A percentile compares a stretch with the other conserved stretches of the same genome.
phyloP scores from a whole-genome alignment of 1,140 invertebrate genomes.

The Platyura marginata region DNA sequence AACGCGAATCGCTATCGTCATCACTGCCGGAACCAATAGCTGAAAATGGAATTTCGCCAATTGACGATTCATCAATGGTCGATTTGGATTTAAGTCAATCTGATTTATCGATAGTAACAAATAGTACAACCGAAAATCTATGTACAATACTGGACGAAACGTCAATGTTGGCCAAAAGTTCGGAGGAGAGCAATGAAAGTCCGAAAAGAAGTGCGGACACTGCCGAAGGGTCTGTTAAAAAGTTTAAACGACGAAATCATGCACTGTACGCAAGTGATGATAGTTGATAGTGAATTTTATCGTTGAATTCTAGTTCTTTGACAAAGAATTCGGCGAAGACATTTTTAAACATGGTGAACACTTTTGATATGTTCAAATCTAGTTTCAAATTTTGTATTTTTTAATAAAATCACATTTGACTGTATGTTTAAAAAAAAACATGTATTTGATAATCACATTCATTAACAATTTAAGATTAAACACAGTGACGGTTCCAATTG shows the following conservation, averaged over 20 bases:
- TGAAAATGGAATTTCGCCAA: background rate
- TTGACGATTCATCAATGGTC: background rate
- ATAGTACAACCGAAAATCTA: background rate
- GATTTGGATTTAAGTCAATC: constrained; percentile 1
- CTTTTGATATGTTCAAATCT: too few species aligned
- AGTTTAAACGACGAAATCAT: constrained; percentile 28
- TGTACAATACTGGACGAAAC: background rate
- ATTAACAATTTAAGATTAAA: too few species aligned
- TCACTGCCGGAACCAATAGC: background rate
- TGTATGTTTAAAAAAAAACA: too few species aligned
- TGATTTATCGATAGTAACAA: background rate
- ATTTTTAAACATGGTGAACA: too few species aligned
- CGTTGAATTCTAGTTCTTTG: too few species aligned
- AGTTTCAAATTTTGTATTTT: too few species aligned
- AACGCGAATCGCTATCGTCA: background rate
- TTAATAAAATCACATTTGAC: too few species aligned
- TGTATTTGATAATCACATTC: too few species aligned
- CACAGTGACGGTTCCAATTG: too few species aligned
- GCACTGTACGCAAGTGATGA: constrained; percentile 19
- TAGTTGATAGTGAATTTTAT: background rate
- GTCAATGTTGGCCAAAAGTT: background rate
- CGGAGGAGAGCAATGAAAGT: background rate
- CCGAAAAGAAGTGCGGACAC: background rate
- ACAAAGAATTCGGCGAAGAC: too few species aligned
- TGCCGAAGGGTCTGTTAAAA: constrained; percentile 12